Percentiles rank a stretch among this genome's conserved stretches.
Evolutionary conservation across 2,797 vertebrate genomes (phyloP).

Genomic region (Sebastes cheni): DNA sequence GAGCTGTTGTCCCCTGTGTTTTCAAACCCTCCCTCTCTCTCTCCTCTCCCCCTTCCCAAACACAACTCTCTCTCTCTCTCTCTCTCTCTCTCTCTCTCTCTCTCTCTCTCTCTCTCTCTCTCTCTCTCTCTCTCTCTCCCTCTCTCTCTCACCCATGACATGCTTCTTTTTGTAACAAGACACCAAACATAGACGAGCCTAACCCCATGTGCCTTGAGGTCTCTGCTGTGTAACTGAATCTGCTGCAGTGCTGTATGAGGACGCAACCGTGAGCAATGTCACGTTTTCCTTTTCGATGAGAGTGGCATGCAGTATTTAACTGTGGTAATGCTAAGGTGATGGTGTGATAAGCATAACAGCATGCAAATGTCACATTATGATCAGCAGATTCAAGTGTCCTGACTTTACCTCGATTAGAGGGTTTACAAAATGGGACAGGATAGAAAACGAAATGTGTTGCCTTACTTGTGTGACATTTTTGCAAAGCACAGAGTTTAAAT

Average conservation of each 20-base stretch:
- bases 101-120: background rate
- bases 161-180: slow-evolving; percentile 74
- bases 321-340: background rate
- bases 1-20: slow-evolving; percentile 40
- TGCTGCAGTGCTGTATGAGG: slow-evolving; percentile 14
- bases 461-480: background rate
- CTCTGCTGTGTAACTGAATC: slow-evolving; percentile 31
- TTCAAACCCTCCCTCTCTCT: slow-evolving; percentile 14
- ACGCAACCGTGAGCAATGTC: slow-evolving; percentile 16
- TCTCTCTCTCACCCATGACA: slow-evolving; percentile 6
- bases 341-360: background rate
- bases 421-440: background rate
- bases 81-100: background rate
- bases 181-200: slow-evolving; percentile 64
- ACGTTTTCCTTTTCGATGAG: slow-evolving; percentile 12
- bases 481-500: background rate
- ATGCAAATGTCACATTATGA: background rate
- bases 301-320: background rate
- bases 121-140: background rate
- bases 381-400: background rate
- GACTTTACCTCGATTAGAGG: background rate
- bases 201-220: slow-evolving; percentile 28
- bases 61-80: slow-evolving; percentile 1
- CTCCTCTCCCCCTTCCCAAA: background rate
- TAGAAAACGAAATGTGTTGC: background rate